Evolutionary conservation across 1,140 invertebrate species (phyloP).

Genomic region (Daktulosphaira vitifoliae): DNA sequence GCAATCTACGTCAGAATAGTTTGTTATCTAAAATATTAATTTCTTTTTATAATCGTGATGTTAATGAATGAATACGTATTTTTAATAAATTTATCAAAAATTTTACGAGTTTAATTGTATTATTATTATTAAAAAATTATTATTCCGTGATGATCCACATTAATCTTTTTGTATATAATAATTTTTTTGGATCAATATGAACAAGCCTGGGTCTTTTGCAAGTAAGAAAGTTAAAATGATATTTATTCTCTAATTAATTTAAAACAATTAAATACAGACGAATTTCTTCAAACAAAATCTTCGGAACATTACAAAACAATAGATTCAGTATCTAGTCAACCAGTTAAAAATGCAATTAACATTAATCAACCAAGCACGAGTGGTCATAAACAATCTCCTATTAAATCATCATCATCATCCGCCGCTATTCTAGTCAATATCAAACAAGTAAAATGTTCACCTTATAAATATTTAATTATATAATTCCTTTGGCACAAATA

Average conservation of each 20-base stretch:
- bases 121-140: too few species aligned
- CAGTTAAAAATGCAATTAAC: not conserved
- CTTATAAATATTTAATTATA: not conserved
- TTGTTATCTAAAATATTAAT: too few species aligned
- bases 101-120: too few species aligned
- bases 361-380: constrained; percentile 12
- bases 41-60: too few species aligned
- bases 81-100: too few species aligned
- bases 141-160: too few species aligned
- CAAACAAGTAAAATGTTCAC: constrained; percentile 14
- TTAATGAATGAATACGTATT: too few species aligned
- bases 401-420: not conserved
- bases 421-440: constrained; percentile 7
- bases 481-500: too few species aligned
- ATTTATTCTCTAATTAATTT: not conserved
- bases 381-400: constrained; percentile 3
- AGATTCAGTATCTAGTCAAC: not conserved
- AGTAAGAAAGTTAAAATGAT: not conserved
- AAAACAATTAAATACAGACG: not conserved
- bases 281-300: not conserved
- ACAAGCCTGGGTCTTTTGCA: not conserved
- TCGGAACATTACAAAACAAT: constrained; percentile 20
- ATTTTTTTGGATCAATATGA: too few species aligned
- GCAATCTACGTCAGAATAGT: too few species aligned
- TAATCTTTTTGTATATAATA: too few species aligned